Evolutionary conservation across 2,888 invertebrate genomes (phyloP), one percentile per base, ranked within the genome.

Genomic region (Sinotaia quadrata): DNA sequence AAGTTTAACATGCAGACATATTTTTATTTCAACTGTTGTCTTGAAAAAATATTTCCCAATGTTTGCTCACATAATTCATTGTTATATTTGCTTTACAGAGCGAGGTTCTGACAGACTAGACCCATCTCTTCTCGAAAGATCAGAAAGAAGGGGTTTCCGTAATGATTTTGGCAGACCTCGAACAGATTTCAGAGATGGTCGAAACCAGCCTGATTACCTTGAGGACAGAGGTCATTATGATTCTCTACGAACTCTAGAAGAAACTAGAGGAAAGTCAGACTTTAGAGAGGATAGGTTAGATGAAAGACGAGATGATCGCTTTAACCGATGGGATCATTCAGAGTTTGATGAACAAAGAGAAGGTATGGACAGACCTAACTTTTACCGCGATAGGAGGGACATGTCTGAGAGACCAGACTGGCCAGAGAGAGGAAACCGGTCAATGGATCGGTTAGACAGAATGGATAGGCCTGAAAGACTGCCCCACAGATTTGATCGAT

Each of bases 141-240:
- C n/a, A n/a, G n/a, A n/a, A n/a, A n/a, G n/a, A n/a, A n/a, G n/a
- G n/a, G n/a, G n/a, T n/a, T n/a, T n/a, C n/a, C n/a, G n/a, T n/a
- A n/a, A n/a, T n/a, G n/a, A n/a, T n/a, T 54, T 2, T 10, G 18
- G 29, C 27, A n/a, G 27, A 10, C 54, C 5, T 27, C 31, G 61
- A 21, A 21, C 27, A 31, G 59, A 47, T 51, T 34, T 12, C 37
- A 59, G 63, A 21, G 36, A 52, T 15, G 52, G 36, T 7, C 47
- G 61, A 47, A 65, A 37, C 29, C 51, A 36, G 59, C 29, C 29
- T 31, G 69, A 58, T 33, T 0, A 24, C 29, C 52, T 29, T 8
- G 63, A 67, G 1, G 69, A 59, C 65, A 31, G 69, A 36, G 61
- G 29, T 29, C 12, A 36, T 7, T 33, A n/a, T 1, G 65, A 54